Base-by-base conservation (phyloP, 1,140 invertebrate species). In the Temnothorax curvispinosus region DNA sequence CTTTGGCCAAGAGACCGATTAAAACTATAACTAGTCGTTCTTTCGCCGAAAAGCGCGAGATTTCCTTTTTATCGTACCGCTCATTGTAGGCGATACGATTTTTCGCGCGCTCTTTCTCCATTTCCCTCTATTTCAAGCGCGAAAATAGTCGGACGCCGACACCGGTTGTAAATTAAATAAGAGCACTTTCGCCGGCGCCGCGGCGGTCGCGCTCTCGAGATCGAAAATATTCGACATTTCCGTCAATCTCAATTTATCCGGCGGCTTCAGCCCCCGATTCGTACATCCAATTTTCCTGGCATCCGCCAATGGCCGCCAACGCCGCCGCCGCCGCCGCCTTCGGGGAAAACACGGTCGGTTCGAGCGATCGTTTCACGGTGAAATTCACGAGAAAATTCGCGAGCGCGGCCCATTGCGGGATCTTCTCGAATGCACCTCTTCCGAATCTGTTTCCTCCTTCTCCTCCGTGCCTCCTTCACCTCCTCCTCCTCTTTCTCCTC, bases 181-280 rank as follows among this genome's bases (percentile, higher is more conserved):
- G 82, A 65, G 82, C 82, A 85, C 82, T 77, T 85, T 85, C 74
- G 60, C 82, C 74, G 47, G 47, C 82, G 72, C 65, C 75, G 74
- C 82, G 60, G 56, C 72, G 27, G 27, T 27, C 27, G 74, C 35
- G 74, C 72, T 50, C 18, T 64, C 47, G 35, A 65, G 74, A 85
- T 65, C 74, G 74, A 85, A 85, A 85, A 85, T 85, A 85, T 85
- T 85, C 82, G 82, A 85, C 82, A 78, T 85, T 85, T 78, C 82
- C 82, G 82, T 85, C 82, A 78, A 85, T 85, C 74, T 78, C 82
- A 85, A 85, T 85, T 85, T 85, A 85, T 85, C 74, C 74, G 58
- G 21, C 74, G 80, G 67, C 56, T 75, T 84, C 54, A 21, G 78
- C 18, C 13, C 11, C 67, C 38, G 80, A 84, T 84, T 75, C 69